phyloP scores from a whole-genome alignment of 2,888 invertebrate genomes.

The Cantharis flavilabris region DNA sequence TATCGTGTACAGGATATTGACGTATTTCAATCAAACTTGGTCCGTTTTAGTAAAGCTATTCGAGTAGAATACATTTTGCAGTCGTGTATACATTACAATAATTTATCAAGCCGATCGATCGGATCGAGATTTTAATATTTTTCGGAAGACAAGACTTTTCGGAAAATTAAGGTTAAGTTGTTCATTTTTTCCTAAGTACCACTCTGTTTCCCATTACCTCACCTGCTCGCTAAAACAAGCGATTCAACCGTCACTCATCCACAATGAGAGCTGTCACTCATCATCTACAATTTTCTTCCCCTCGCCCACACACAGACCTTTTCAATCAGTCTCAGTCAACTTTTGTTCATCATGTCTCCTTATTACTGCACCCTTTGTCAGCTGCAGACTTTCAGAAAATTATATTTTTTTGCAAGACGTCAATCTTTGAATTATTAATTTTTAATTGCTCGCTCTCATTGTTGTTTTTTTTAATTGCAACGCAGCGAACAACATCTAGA shows the following conservation, averaged over 20 bases:
- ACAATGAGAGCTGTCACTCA: constrained; percentile 55
- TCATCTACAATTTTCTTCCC: constrained; percentile 44
- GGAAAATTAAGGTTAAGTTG: neutral
- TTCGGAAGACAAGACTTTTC: neutral
- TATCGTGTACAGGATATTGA: constrained; percentile 3
- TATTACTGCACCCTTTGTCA: constrained; percentile 45
- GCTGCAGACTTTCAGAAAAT: constrained; percentile 43
- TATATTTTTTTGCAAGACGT: constrained; percentile 20
- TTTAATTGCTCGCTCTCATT: constrained; percentile 18
- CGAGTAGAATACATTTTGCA: neutral
- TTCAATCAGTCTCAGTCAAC: constrained; percentile 39
- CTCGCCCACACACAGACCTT: constrained; percentile 40
- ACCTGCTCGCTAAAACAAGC: constrained; percentile 48
- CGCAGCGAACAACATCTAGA: neutral
- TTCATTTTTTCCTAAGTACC: constrained; percentile 14
- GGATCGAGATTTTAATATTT: neutral
- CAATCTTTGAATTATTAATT: constrained; percentile 33
- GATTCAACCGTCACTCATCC: constrained; percentile 52
- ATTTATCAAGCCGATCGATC: neutral
- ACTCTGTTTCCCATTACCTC: constrained; percentile 26
- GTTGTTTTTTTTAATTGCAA: constrained; percentile 33
- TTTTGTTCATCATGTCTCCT: constrained; percentile 48
- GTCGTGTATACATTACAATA: neutral
- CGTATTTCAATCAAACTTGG: constrained; percentile 10
- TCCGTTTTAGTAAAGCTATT: neutral